Conservation (phyloP, 2,888 invertebrate species). For the Zele albiditarsus region DNA sequence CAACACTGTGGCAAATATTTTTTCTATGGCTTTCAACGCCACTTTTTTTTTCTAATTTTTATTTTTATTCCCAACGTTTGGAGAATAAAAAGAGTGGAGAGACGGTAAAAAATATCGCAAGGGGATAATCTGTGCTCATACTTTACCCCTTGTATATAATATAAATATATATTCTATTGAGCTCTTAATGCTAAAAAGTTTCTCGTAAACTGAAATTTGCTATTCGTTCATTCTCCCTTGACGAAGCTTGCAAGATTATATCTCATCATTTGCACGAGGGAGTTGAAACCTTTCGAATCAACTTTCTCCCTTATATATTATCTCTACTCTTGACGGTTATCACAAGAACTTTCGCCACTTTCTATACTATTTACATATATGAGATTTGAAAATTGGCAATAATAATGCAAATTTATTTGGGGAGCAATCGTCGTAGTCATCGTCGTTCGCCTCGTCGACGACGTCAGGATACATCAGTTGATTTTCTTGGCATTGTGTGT, state of each 20-base stretch:
- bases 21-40: neutral
- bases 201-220: constrained; percentile 6
- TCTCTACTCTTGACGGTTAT: neutral
- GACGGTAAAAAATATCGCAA: neutral
- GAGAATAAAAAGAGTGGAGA: constrained; percentile 17
- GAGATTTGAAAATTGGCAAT: neutral
- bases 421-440: neutral
- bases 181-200: neutral
- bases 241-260: neutral
- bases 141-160: neutral
- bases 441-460: neutral
- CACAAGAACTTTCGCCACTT: neutral
- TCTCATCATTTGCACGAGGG: neutral
- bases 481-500: constrained; percentile 10
- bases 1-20: neutral
- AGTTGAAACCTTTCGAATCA: neutral
- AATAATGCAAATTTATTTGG: constrained; percentile 1
- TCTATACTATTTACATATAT: neutral
- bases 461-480: neutral
- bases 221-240: neutral
- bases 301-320: neutral
- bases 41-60: neutral
- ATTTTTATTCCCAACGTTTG: neutral
- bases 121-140: neutral
- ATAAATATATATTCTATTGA: constrained; percentile 1